Conservation (phyloP, 92 coral and sea anemone genomes). For the Actinostola sp. region DNA sequence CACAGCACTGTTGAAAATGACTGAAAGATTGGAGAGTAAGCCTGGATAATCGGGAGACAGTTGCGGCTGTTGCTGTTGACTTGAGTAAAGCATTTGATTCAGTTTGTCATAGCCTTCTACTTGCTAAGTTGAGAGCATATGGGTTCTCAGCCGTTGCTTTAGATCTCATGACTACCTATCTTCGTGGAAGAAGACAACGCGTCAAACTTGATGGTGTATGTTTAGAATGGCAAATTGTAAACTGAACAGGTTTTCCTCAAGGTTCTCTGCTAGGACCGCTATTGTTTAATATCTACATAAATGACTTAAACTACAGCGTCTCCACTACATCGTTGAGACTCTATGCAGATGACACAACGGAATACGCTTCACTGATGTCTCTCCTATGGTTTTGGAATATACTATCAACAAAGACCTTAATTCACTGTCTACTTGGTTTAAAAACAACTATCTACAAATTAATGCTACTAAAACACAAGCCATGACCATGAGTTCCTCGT, state of each 20-base stretch:
- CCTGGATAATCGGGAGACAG: background rate
- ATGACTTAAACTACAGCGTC: constrained; percentile 20
- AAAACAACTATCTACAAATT: constrained; percentile 23
- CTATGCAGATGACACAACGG: constrained; percentile 56
- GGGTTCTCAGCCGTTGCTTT: background rate
- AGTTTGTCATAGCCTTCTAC: constrained; percentile 2
- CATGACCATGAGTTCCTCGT: constrained; percentile 37
- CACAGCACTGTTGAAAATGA: constrained; percentile 24
- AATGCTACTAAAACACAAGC: constrained; percentile 67
- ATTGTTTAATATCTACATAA: constrained; percentile 35
- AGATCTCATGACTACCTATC: constrained; percentile 21
- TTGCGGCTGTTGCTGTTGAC: constrained; percentile 12
- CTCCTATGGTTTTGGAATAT: constrained; percentile 31
- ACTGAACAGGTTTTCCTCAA: constrained; percentile 29
- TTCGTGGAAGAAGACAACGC: constrained; percentile 35
- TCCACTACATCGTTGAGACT: constrained; percentile 37
- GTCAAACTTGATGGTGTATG: constrained; percentile 41
- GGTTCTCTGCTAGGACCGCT: constrained; percentile 41
- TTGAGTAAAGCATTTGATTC: constrained; percentile 18
- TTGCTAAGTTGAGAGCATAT: too few species aligned
- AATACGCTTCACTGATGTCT: constrained; percentile 40
- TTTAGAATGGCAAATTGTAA: constrained; percentile 39
- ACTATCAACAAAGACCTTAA: constrained; percentile 42
- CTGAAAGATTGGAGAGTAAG: constrained; percentile 8
- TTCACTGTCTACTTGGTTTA: constrained; percentile 30